Percentiles rank a stretch among this genome's conserved stretches.
phyloP scores from a whole-genome alignment of 2,888 invertebrate genomes.

The Conistra vaccinii region DNA sequence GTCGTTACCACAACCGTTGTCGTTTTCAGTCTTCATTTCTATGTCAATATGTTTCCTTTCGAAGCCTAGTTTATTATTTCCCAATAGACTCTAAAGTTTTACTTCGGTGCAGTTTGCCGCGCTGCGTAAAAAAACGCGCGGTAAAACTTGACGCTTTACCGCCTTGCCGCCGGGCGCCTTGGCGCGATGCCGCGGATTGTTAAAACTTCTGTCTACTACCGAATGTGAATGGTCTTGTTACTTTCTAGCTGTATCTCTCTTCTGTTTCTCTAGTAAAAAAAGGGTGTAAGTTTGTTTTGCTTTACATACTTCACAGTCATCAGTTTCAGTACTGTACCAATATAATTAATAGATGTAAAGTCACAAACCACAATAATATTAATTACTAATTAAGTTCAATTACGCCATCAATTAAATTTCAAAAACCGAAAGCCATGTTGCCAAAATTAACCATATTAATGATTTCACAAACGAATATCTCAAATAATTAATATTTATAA shows the following conservation, averaged over 20 bases:
- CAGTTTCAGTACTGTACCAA: background rate
- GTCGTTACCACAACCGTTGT: background rate
- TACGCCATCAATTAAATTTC: conserved; percentile 30
- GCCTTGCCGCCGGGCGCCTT: conserved; percentile 14
- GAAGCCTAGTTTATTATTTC: conserved; percentile 20
- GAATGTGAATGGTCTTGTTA: conserved; percentile 20
- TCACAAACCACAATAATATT: no score
- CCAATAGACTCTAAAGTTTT: conserved; percentile 22
- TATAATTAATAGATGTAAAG: conserved; percentile 1
- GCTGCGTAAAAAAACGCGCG: conserved; percentile 11
- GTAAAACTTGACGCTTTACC: conserved; percentile 12
- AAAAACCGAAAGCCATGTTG: conserved; percentile 6
- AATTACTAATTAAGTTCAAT: conserved; percentile 26
- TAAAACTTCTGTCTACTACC: conserved; percentile 33
- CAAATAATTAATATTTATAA: conserved; percentile 46
- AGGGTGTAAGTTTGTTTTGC: background rate
- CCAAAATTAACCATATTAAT: conserved; percentile 35
- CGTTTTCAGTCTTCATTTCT: background rate
- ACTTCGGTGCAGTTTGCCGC: background rate
- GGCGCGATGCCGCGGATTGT: conserved; percentile 27
- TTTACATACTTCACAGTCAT: background rate
- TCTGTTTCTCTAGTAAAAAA: background rate
- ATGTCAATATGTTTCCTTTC: background rate
- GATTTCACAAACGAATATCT: conserved; percentile 46
- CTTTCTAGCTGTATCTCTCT: background rate